phyloP scores from a whole-genome alignment of 1,140 invertebrate species.

The Potamilus streckersoni region DNA sequence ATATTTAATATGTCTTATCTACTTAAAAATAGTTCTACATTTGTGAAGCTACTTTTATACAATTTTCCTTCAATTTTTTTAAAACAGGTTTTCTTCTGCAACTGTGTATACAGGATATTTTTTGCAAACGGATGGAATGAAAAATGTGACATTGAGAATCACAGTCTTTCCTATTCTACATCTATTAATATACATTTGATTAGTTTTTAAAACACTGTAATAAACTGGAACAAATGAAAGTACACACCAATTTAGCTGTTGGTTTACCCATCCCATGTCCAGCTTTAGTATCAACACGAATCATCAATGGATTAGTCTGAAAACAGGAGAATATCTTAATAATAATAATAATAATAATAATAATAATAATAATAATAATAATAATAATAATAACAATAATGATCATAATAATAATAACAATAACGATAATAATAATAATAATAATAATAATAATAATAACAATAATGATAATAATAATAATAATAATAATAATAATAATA shows the following conservation, averaged over 20 bases:
- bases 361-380: neutral
- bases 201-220: neutral
- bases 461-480: too few species aligned
- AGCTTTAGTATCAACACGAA: conserved; percentile 92
- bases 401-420: too few species aligned
- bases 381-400: too few species aligned
- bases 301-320: conserved; percentile 89
- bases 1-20: too few species aligned
- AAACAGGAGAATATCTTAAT: conserved; percentile 29
- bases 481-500: neutral
- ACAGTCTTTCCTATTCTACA: neutral
- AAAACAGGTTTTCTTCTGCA: too few species aligned
- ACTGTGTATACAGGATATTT: neutral
- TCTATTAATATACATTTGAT: neutral
- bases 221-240: conserved; percentile 8
- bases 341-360: neutral
- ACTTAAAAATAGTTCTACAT: too few species aligned
- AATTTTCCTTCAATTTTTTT: too few species aligned
- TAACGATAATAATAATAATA: neutral
- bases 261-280: conserved; percentile 98
- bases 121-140: neutral
- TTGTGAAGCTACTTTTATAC: too few species aligned
- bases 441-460: neutral
- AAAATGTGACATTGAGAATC: neutral
- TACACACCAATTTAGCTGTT: conserved; percentile 86